Percentiles rank a stretch among this genome's conserved stretches.
These are phyloP conservation scores for Galaxias olidus DNA, from an alignment of 2,797 vertebrate species.

Conservation along the genomic window DNA sequence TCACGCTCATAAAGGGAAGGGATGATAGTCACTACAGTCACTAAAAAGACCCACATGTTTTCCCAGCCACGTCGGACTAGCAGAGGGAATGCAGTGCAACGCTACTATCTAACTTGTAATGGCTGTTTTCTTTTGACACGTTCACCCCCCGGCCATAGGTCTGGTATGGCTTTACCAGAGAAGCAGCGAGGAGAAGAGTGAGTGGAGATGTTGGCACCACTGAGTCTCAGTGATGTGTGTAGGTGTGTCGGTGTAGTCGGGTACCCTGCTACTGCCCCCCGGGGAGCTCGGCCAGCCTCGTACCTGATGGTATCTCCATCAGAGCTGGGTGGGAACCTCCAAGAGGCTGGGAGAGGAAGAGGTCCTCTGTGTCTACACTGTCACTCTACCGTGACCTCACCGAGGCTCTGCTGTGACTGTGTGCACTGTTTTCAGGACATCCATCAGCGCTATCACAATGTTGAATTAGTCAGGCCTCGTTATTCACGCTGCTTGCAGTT, in stretches of 20 bases:
- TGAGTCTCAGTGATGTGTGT: background rate
- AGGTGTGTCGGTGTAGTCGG: background rate
- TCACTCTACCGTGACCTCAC: background rate
- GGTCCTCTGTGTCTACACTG: background rate
- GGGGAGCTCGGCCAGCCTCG: constrained; percentile 9
- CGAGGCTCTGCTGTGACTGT: background rate
- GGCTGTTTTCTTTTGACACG: background rate
- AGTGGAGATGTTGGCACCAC: background rate
- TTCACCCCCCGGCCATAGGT: background rate
- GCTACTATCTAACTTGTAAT: too few relatives aligned
- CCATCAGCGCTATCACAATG: too few relatives aligned
- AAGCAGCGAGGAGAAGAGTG: background rate
- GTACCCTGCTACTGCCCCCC: background rate
- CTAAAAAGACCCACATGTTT: too few relatives aligned
- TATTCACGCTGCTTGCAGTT: too few relatives aligned
- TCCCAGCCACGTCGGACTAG: too few relatives aligned
- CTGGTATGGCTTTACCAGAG: background rate
- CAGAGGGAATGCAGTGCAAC: too few relatives aligned
- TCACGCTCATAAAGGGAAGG: too few relatives aligned
- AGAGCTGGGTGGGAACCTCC: background rate
- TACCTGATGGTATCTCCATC: constrained; percentile 10
- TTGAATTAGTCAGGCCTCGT: too few relatives aligned
- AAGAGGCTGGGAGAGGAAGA: background rate
- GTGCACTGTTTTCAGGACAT: background rate
- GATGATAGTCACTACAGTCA: too few relatives aligned